Base-by-base conservation (phyloP, 2,888 invertebrate species). In the Molorchus minor region DNA sequence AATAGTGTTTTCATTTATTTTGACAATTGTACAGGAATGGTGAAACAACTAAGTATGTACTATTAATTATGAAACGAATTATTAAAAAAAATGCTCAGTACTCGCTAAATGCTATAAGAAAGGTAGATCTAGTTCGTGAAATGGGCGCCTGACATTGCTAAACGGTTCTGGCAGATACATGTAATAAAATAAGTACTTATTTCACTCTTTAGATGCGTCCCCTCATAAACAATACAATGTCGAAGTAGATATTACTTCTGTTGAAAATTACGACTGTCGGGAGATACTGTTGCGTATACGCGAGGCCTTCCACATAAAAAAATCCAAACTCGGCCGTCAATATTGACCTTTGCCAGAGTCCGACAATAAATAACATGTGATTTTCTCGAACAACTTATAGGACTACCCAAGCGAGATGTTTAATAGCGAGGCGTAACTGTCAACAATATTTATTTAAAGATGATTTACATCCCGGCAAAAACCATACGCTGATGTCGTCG, bases 381-480 rank as follows among this genome's bases (percentile, higher is more conserved):
- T 76, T 76, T 75, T 74, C 74, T 75, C 69, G 71, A 60, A 75
- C 76, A 74, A 73, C 73, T 71, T 72, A 74, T 71, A 71, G 73
- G 73, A 73, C 74, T 75, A 71, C 71, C 75, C 75, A 69, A 57
- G 67, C 66, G 54, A 62, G 65, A 69, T 71, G 68, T 77, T 77
- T 77, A 77, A 78, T 76, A 71, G 75, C 70, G 68, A 73, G 75
- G 75, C 75, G 76, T 75, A 78, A 80, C 80, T 80, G 79, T 79
- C 79, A 77, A 77, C 77, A 72, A 75, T 80, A 79, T 80, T 80
- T 80, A 80, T 80, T 78, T 78, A 76, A 69, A 73, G 71, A 75
- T 80, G 80, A 80, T 80, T 80, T 80, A 80, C 60, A 47, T 47
- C 45, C 46, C 33, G 33, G 45, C 54, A 38, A 36, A 36, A 49